These are phyloP conservation scores for Melieria picta DNA, from an alignment of 2,888 invertebrate species.

Conservation along the genomic window DNA sequence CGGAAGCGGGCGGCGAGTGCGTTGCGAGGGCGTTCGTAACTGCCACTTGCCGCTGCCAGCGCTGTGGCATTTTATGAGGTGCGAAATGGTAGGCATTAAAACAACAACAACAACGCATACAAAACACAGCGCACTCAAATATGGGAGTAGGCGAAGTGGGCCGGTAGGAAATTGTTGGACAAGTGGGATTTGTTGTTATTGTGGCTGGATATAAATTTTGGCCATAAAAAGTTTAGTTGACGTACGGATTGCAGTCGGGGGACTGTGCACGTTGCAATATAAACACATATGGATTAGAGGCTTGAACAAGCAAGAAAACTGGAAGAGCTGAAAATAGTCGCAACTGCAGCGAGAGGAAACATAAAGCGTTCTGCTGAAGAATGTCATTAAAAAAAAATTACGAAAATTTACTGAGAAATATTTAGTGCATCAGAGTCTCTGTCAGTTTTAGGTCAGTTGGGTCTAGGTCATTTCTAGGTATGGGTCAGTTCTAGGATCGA, in stretches of 20 bases:
- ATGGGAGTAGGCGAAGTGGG: background rate
- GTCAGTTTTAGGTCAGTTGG: too few relatives aligned
- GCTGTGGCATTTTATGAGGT: slow-evolving; percentile 28
- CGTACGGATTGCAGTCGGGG: background rate
- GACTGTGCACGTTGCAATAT: too few relatives aligned
- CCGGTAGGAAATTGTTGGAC: background rate
- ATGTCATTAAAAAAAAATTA: too few relatives aligned
- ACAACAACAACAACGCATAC: background rate
- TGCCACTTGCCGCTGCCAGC: slow-evolving; percentile 18
- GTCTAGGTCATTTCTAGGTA: too few relatives aligned
- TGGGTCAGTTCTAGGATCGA: too few relatives aligned
- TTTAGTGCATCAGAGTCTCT: too few relatives aligned
- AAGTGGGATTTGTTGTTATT: background rate
- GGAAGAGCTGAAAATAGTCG: too few relatives aligned
- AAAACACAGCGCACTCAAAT: background rate
- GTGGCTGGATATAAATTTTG: background rate
- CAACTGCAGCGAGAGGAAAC: too few relatives aligned
- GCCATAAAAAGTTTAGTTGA: background rate
- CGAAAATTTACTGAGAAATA: too few relatives aligned
- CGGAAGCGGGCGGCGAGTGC: background rate
- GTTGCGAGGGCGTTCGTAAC: slow-evolving; percentile 2
- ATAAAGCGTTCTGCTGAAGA: too few relatives aligned
- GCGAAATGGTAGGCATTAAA: slow-evolving; percentile 31
- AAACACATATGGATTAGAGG: too few relatives aligned
- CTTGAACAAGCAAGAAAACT: too few relatives aligned